Evolutionary conservation across 2,888 invertebrate species (phyloP).

Genomic region (Gymnoscelis rufifasciata): DNA sequence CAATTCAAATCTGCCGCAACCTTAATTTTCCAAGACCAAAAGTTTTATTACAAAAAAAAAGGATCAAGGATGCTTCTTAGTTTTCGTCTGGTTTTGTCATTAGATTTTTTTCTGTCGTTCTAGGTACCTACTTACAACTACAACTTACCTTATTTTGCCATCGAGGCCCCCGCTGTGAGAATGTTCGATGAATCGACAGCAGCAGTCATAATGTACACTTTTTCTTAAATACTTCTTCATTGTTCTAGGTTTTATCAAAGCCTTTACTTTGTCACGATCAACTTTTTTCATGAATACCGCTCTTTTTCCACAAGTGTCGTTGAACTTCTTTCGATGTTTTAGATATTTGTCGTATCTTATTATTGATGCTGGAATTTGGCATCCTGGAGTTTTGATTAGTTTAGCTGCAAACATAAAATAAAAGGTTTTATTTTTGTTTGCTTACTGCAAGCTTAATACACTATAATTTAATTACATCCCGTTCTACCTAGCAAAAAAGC

Average conservation of each 20-base stretch:
- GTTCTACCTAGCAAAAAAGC: too few species aligned
- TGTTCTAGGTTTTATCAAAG: constrained; percentile 41
- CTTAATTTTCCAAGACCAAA: too few species aligned
- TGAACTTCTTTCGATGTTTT: constrained; percentile 25
- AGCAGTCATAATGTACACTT: constrained; percentile 46
- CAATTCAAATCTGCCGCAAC: too few species aligned
- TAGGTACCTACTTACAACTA: background rate
- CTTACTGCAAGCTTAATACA: too few species aligned
- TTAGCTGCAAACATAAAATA: constrained; percentile 34
- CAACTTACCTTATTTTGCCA: constrained; percentile 35
- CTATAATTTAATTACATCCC: too few species aligned
- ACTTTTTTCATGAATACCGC: constrained; percentile 53
- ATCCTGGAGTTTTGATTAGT: constrained; percentile 53
- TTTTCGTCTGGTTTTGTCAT: too few species aligned
- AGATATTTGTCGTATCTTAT: constrained; percentile 40
- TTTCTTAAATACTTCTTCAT: constrained; percentile 44
- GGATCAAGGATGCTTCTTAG: too few species aligned
- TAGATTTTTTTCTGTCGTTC: too few species aligned
- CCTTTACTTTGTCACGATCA: constrained; percentile 40
- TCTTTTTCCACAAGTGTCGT: constrained; percentile 47
- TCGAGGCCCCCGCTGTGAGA: constrained; percentile 25
- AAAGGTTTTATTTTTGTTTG: too few species aligned
- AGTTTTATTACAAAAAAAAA: too few species aligned
- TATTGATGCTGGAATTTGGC: constrained; percentile 52
- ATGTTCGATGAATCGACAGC: constrained; percentile 48